A percentile compares a stretch with the other conserved stretches of the same genome.
Conservation (phyloP, 2,797 vertebrate species). For the Florisuga fusca region DNA sequence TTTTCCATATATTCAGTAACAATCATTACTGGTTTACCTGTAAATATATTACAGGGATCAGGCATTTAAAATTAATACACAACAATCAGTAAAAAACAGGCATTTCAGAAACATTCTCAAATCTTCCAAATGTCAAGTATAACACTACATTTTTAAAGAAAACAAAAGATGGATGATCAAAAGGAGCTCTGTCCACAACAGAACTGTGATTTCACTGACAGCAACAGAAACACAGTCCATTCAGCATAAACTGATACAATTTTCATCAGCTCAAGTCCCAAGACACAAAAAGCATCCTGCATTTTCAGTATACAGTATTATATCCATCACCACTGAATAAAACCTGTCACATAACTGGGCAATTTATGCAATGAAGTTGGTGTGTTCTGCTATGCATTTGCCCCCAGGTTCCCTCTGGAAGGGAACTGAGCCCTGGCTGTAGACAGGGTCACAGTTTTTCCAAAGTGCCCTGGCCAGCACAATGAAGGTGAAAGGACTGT, state of each 20-base stretch:
- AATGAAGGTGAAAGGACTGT: background rate
- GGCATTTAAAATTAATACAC: background rate
- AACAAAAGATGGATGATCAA: background rate
- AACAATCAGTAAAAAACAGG: slow-evolving; percentile 63
- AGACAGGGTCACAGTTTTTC: background rate
- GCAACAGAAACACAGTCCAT: background rate
- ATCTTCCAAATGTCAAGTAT: background rate
- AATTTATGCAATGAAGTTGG: background rate
- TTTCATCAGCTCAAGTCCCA: background rate
- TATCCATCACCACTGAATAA: background rate
- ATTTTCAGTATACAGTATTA: background rate
- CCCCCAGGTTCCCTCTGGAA: background rate
- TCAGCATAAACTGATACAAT: background rate
- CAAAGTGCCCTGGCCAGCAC: background rate
- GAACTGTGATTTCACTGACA: background rate
- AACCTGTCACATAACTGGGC: background rate
- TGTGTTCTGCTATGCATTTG: background rate
- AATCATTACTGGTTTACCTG: slow-evolving; percentile 88
- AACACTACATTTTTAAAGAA: background rate
- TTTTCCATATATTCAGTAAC: slow-evolving; percentile 88
- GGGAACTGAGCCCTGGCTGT: background rate
- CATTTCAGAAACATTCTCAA: background rate
- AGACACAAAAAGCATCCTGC: background rate
- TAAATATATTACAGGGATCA: slow-evolving; percentile 22
- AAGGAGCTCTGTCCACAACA: background rate